Base-by-base conservation (phyloP, 2,888 invertebrate species). In the Gryllus longicercus region DNA sequence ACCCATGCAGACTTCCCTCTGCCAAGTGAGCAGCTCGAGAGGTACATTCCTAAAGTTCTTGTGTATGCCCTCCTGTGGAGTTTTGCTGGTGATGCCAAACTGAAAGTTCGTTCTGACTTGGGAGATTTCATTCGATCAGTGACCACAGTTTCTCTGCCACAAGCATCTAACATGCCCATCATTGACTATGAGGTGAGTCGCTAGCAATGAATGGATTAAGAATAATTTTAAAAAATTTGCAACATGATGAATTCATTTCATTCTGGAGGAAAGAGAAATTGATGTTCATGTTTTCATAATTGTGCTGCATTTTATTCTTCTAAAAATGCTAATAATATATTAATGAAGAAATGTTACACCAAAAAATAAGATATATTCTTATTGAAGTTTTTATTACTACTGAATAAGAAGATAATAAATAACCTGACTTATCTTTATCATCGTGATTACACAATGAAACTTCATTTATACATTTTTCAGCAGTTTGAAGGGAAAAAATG, bases 11-110 rank as follows among this genome's bases (percentile, higher is more conserved):
- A 99, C 88, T 99, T 99, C 88, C 98, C 98, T 0, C 91, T 99
- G 85, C 93, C 96, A 38, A 91, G 92, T 82, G 99, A 99, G 84
- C 95, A 96, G 85, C 87, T 99, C 82, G 99, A 99, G 86, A 92
- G 94, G 11, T 99, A 97, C 86, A 94, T 99, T 84, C 95, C 97
- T 1, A 97, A 97, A 86, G 94, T 96, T 86, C 90, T 99, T 81
- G 92, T 99, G 0, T 97, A 98, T 86, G 95, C 96, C 0, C 88
- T 99, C 75, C 89, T 99, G 11, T 99, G 99, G 99, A 97, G 98
- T 80, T 97, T 99, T 85, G 94, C 98, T 82, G 99, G 99, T 51
- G 99, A 99, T 88, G 97, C 98, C 75, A 98, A 97, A 87, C 91
- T 99, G 77, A 99, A 98, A 90, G 95, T 96, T 82, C 88, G 99